A percentile compares a stretch with the other conserved stretches of the same genome.
Evolutionary conservation across 2,797 vertebrate genomes (phyloP).

Genomic region (Pipistrellus nathusii): DNA sequence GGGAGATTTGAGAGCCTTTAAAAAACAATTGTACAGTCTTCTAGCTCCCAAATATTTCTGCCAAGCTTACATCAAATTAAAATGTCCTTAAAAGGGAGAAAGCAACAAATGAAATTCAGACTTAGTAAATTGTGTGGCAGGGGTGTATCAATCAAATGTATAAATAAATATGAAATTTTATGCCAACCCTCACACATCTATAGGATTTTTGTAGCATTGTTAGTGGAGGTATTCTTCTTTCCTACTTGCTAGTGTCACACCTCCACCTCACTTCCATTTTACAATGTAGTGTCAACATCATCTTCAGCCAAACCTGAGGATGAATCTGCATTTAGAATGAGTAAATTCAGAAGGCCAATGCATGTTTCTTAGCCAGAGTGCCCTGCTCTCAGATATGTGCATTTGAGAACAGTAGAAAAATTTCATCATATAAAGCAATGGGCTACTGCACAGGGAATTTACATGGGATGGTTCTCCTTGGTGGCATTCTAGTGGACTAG

Average conservation of each 20-base stretch:
- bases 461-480: neutral
- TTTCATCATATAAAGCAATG: neutral
- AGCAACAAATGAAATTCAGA: neutral
- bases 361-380: conserved; percentile 47
- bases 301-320: neutral
- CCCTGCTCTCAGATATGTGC: neutral
- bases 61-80: conserved; percentile 59
- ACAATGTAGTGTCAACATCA: neutral
- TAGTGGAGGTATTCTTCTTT: neutral
- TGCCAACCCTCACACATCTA: neutral
- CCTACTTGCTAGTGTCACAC: neutral
- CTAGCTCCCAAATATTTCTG: conserved; percentile 27
- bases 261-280: neutral
- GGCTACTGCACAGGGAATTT: neutral
- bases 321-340: neutral
- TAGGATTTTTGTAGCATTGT: neutral
- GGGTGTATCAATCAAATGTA: conserved; percentile 38
- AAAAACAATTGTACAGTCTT: neutral
- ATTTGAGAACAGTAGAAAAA: conserved; percentile 60
- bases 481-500: neutral
- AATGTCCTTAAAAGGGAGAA: conserved; percentile 50
- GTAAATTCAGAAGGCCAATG: conserved; percentile 51
- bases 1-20: neutral
- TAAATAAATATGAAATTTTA: conserved; percentile 39
- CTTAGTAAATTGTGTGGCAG: neutral